Base-by-base conservation (phyloP, 2,113 vertebrate species). In the Heterochromis multidens region DNA sequence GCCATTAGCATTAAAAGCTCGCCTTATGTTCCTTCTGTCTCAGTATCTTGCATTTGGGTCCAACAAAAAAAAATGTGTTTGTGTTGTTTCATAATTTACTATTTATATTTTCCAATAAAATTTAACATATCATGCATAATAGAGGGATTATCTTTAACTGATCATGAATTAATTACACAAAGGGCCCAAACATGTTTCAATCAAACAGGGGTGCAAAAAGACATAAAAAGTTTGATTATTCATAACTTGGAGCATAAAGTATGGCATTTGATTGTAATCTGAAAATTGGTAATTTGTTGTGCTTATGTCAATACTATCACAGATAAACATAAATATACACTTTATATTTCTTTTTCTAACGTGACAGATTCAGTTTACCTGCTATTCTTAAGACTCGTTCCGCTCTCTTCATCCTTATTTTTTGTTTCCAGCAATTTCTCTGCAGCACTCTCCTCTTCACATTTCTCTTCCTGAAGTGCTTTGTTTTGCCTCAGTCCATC, bases 401-500 rank as follows among this genome's bases (percentile, higher is more conserved):
- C 93, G 1, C 82, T 87, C 65, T 94, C 94, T 84, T 95, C 95
- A 80, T 93, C 93, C 16, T 88, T 91, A 63, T 89, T 89, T 76
- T 94, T 94, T 1, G 83, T 82, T 60, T 94, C 91, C 37, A 88
- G 80, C 82, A 90, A n/a, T 54, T 90, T 94, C 60, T 95, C 93
- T 49, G 88, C 90, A 40, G 77, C 56, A 3, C 77, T 91, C 52
- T 95, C 91, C 2, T 91, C 94, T n/a, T 94, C 92, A 27, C 83
- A 49, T 80, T 93, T 95, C 80, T 95, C 87, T 35, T 95, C 95
- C 60, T 94, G 89, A 10, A 92, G 63, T 1, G 72, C 90, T 90
- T 95, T 96, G 70, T 52, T 93, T 84, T 92, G 92, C 84, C 95
- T 96, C 37, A 95, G 83, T 78, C 95, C 96, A 82, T 96, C 95